Base-by-base conservation (phyloP, 2,113 vertebrate genomes). In the Pygoscelis adeliae region DNA sequence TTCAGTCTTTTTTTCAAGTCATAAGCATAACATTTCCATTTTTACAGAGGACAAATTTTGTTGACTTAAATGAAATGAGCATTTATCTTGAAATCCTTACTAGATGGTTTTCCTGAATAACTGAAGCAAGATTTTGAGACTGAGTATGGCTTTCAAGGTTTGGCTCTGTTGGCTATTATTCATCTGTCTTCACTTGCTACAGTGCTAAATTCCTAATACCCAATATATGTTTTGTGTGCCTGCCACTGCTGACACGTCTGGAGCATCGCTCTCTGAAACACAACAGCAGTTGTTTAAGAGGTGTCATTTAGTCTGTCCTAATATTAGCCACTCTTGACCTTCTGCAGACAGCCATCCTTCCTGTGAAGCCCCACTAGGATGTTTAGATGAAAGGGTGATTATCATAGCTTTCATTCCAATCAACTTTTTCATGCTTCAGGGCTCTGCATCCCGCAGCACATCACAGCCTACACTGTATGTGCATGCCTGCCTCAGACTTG, bases 361-460 rank as follows among this genome's bases (percentile, higher is more conserved):
- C 80, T 67, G 52, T 36, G 83, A 52, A 97, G 21, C 44, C 56
- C 67, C 0, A 0, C 79, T 26, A 91, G 47, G 69, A n/a, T 84
- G 55, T 83, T 95, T 32, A 88, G 79, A 90, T 86, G 50, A 87
- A 92, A 89, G 79, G 0, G 0, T 78, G 85, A 90, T 80, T 84
- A 89, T 87, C 71, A 36, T 69, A 93, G 76, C 59, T 93, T 93
- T 77, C 69, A 40, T 79, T 95, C 38, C 76, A 94, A 93, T 86
- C 76, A 92, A 8, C 20, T 29, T 74, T 67, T 91, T 42, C 70
- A 84, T 53, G 90, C 89, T 89, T 80, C 90, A 74, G 34, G 46
- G 86, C 38, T 72, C 89, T 76, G 42, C 47, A 52, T 30, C 13
- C 3, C 2, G 0, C 67, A 86, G 83, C 67, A 81, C 55, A 23